Conservation (phyloP, 2,888 invertebrate species). For the Dendrolimus houi region DNA sequence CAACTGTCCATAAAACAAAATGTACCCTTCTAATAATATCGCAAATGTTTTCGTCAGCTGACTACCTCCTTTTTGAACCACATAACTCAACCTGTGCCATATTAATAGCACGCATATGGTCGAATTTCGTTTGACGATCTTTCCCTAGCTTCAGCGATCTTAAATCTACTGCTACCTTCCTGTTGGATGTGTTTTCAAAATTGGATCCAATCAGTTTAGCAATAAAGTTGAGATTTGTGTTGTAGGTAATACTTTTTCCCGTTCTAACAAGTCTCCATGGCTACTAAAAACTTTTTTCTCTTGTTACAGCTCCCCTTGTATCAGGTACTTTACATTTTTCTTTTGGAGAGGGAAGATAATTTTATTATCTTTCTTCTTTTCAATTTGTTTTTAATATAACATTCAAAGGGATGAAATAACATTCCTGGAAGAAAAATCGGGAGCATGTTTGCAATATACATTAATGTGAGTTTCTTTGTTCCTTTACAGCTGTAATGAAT, state of each 20-base stretch:
- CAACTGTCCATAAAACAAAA: not conserved
- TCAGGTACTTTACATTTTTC: not conserved
- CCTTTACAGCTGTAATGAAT: too few species aligned
- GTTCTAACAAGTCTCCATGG: not conserved
- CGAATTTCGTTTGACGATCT: not conserved
- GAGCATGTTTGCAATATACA: too few species aligned
- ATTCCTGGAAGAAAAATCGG: too few species aligned
- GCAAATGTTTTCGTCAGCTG: not conserved
- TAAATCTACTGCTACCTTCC: not conserved
- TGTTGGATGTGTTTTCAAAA: not conserved
- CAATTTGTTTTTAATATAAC: conserved; percentile 1
- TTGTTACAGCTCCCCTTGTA: not conserved
- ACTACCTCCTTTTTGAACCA: not conserved
- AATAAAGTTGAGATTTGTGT: not conserved
- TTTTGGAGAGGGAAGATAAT: not conserved
- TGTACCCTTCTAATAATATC: not conserved
- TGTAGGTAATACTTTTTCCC: not conserved
- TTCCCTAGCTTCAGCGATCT: not conserved
- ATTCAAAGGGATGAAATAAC: not conserved
- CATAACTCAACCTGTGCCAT: not conserved
- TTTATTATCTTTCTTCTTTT: not conserved
- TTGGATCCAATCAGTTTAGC: not conserved
- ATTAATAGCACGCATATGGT: not conserved
- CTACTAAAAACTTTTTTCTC: not conserved
- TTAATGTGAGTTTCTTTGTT: too few species aligned